Base-by-base conservation (phyloP, 2,113 vertebrate species). In the Neogobius melanostomus region DNA sequence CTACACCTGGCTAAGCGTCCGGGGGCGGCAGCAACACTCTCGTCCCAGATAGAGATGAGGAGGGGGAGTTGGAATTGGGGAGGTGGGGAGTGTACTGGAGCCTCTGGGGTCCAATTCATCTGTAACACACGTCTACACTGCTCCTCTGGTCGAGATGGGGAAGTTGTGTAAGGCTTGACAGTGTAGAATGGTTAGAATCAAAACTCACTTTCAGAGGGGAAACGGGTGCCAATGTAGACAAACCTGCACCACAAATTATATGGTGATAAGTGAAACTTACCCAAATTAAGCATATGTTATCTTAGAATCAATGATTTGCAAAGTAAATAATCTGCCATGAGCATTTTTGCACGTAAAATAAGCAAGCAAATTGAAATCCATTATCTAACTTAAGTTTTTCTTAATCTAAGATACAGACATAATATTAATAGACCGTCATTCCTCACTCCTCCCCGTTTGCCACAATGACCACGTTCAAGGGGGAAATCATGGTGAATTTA, bases 91-190 rank as follows among this genome's bases (percentile, higher is more conserved):
- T 0, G 17, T 57, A 57, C 46, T 28, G 57, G 8, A n/a, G 65
- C 72, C 82, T 74, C 83, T 21, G 15, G 77, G 77, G 85, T 57
- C 75, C 74, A 15, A 85, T 88, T 77, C 66, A 81, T 82, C 83
- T 68, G 64, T 49, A 60, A 59, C 75, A 75, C 70, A 64, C 81
- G 51, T 74, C 69, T 85, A 28, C 68, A 11, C 47, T 36, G 50
- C 62, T 10, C 5, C 0, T 42, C 14, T 72, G 74, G 57, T 68
- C 53, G 60, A 60, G 57, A 43, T 9, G 15, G 28, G 43, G 59
- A 75, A 59, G 70, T 8, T 49, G 72, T 46, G 28, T 48, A 67
- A 43, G 49, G 59, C 57, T 14, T 42, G 12, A 66, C 68, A 12
- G n/a, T 70, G 46, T 45, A 71, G 63, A 46, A 12, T 11, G 42